phyloP scores from a whole-genome alignment of 2,888 invertebrate genomes.

The Caenorhabditis angaria region DNA sequence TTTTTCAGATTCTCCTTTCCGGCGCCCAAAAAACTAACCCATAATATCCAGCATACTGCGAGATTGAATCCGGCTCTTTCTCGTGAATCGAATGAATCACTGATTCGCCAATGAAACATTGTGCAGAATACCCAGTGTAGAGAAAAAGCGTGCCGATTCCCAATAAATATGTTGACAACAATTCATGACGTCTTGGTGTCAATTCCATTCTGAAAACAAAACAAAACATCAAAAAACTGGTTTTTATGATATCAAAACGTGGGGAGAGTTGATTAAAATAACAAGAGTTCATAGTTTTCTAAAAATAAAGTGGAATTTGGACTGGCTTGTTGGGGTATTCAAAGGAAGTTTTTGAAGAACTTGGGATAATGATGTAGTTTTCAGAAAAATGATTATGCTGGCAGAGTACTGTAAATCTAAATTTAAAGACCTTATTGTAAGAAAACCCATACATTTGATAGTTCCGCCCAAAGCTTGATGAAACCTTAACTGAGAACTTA shows the following conservation, averaged over 20 bases:
- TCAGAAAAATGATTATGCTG: no score
- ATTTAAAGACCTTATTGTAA: no score
- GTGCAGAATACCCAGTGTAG: slow-evolving; percentile 45
- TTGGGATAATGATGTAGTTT: no score
- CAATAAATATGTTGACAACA: slow-evolving; percentile 43
- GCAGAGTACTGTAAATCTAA: no score
- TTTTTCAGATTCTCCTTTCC: not conserved
- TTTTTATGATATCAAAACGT: slow-evolving; percentile 3
- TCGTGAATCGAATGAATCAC: slow-evolving; percentile 48
- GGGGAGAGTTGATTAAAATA: no score
- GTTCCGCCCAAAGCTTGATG: no score
- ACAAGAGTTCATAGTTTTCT: no score
- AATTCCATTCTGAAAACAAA: slow-evolving; percentile 30
- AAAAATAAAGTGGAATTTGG: no score
- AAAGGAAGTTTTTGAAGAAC: no score
- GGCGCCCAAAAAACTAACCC: slow-evolving; percentile 29
- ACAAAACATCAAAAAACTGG: not conserved
- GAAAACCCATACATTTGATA: no score
- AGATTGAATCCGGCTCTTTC: slow-evolving; percentile 43
- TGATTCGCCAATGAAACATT: slow-evolving; percentile 47
- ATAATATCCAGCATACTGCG: slow-evolving; percentile 51
- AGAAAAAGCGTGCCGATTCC: slow-evolving; percentile 51
- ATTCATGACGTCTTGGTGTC: slow-evolving; percentile 54
- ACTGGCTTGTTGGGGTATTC: no score
- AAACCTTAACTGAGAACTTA: no score